Evolutionary conservation across 2,113 vertebrate genomes (phyloP), one percentile per base, ranked within the genome.

Genomic region (Xenopus laevis): DNA sequence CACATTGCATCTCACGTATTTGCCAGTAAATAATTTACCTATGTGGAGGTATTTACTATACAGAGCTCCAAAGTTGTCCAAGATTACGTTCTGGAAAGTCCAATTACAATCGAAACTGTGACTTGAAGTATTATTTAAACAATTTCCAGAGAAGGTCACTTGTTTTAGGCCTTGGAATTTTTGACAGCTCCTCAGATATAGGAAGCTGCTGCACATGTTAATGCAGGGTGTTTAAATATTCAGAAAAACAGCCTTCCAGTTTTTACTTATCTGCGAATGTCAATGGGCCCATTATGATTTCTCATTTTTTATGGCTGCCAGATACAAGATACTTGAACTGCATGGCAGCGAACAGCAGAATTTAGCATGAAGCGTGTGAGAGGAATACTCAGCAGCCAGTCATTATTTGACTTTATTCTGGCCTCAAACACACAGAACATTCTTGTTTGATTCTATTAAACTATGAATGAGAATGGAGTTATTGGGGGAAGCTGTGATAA

Each of bases 71-170:
- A 27, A 27, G 33, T 40, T 40, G 33, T 40, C 2, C 33, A 5
- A 40, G 33, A 40, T 9, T 40, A 9, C 47, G 45, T 65, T 76
- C 16, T 63, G 58, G 47, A 62, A 76, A 76, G 13, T 46, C 65
- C 72, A 75, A 68, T 75, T 75, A 68, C 58, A 17, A 16, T 13
- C n/a, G 59, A 76, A 68, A 68, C 46, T 63, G 16, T 74, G 72
- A 68, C 55, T 12, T 53, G 10, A 69, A 46, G 65, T 65, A 76
- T 76, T 76, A 76, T 76, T 76, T 27, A 76, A 30, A 67, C 59
- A 69, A 60, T 53, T 76, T 76, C 58, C 15, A 10, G 73, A 76
- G 65, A 76, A 76, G 73, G 73, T 76, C 65, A 76, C 65, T 76
- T 69, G 65, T 76, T 69, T 74, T 30, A 68, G 53, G 18, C 17